These are phyloP conservation scores for Bradypodion pumilum DNA, from an alignment of 2,797 vertebrate species.

Conservation along the genomic window DNA sequence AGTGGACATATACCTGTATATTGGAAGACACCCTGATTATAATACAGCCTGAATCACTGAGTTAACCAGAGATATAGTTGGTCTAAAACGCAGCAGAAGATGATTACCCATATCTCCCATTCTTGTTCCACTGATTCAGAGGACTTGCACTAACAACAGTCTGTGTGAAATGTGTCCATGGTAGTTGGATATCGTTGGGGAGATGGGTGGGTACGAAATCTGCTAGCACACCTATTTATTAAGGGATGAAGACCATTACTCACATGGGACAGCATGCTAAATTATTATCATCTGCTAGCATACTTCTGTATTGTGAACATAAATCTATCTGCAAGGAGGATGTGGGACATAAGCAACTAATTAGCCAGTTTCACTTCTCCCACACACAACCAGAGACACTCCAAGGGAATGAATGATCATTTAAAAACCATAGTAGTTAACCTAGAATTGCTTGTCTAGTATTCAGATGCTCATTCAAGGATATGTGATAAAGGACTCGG, in stretches of 20 bases:
- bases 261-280: not conserved
- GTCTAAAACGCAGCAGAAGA: not conserved
- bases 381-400: not conserved
- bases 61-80: not conserved
- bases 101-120: not conserved
- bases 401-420: not conserved
- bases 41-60: not conserved
- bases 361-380: conserved; percentile 7
- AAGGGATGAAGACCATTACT: not conserved
- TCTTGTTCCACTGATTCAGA: not conserved
- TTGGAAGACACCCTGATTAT: not conserved
- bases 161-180: not conserved
- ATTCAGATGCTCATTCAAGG: not conserved
- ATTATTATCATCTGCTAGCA: conserved; percentile 11
- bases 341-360: conserved; percentile 2
- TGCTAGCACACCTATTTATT: not conserved
- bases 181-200: not conserved
- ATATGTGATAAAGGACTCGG: not conserved
- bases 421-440: not conserved
- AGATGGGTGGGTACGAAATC: too few species aligned
- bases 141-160: not conserved
- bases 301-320: not conserved
- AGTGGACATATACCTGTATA: not conserved
- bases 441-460: not conserved
- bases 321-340: not conserved